Evolutionary conservation across 2,888 invertebrate species (phyloP), one percentile per base, ranked within the genome.

Genomic region (Brachylomia viminalis): DNA sequence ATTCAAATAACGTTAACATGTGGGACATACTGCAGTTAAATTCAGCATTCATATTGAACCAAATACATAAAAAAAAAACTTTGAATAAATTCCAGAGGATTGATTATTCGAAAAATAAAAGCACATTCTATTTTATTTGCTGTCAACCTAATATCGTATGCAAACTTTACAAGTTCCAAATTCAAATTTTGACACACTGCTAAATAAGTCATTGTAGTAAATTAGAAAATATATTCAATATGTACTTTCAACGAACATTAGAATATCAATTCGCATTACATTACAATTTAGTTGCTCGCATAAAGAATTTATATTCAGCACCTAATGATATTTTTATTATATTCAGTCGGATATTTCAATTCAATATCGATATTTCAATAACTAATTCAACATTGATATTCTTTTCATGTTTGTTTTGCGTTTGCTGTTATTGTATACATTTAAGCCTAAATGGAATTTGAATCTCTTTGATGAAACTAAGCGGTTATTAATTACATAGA

Each of bases 1-100:
- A 93, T 92, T 93, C 92, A 93, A 92, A 93, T 92, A 91, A 91
- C 83, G 86, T 84, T 90, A 87, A 86, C 84, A 81, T 75, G 56
- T 77, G 88, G 47, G 87, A 93, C 93, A 92, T 86, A 93, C 91
- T 49, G 87, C 15, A 65, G 4, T 38, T 49, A 23, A 79, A 72
- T 54, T 79, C 59, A 45, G 27, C 75, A 33, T 42, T 17, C 81
- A 45, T 78, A 61, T 42, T 68, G 6, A 30, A 17, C 15, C 58
- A 73, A 66, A 20, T n/a, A 33, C 2, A 8, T n/a, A n/a, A n/a
- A n/a, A n/a, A n/a, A n/a, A n/a, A 77, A 27, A 11, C 27, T 59
- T 67, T 10, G n/a, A 71, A 82, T 62, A 62, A 74, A 65, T 4
- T 8, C 2, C 23, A 38, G 33, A 58, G 33, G 17, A 79, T 5